phyloP scores from a whole-genome alignment of 1,140 invertebrate genomes.

The Steinernema khuongi region DNA sequence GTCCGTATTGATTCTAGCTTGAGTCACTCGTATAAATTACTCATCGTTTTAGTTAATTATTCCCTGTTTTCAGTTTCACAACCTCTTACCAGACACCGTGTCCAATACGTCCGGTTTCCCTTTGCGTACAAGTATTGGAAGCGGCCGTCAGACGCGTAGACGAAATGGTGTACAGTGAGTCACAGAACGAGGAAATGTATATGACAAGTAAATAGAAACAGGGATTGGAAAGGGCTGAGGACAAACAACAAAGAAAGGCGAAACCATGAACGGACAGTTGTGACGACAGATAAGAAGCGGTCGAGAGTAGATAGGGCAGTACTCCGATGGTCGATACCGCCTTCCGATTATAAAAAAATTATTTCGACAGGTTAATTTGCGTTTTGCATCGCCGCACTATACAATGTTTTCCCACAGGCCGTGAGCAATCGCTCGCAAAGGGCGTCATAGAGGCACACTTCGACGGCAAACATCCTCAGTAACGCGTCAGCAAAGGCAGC shows the following conservation, averaged over 20 bases:
- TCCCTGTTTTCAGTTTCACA: too few relatives aligned
- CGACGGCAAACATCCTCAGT: not conserved
- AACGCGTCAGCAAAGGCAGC: not conserved
- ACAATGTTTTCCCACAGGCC: not conserved
- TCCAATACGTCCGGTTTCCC: too few relatives aligned
- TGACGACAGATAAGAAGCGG: not conserved
- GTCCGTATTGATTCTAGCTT: too few relatives aligned
- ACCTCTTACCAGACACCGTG: too few relatives aligned
- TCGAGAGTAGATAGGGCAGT: not conserved
- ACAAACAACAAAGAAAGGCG: slow-evolving; percentile 15
- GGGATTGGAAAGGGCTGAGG: not conserved
- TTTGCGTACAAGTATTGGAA: too few relatives aligned
- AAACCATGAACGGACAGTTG: slow-evolving; percentile 6
- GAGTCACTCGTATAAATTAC: too few relatives aligned
- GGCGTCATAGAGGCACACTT: not conserved
- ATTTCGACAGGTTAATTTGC: not conserved
- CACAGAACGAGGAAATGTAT: too few relatives aligned
- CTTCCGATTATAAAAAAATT: not conserved
- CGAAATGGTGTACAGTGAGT: too few relatives aligned
- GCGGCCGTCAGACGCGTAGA: too few relatives aligned
- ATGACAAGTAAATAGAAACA: too few relatives aligned
- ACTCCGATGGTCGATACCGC: not conserved
- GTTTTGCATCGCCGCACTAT: not conserved
- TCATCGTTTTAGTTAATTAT: too few relatives aligned
- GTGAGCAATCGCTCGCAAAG: not conserved